Conservation (phyloP, 2,888 invertebrate species). For the Clunio marinus region DNA sequence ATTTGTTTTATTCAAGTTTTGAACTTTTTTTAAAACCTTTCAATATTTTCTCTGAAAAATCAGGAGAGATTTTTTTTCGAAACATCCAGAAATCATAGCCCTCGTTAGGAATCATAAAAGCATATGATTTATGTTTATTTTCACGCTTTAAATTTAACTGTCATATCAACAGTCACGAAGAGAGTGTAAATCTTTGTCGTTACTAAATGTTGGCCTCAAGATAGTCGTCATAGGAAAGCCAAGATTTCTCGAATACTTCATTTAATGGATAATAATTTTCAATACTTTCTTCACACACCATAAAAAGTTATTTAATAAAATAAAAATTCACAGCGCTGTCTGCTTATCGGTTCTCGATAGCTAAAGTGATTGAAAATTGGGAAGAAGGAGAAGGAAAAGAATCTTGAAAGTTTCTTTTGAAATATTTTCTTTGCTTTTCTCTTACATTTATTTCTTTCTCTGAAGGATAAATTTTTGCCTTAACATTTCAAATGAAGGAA, state of each 20-base stretch:
- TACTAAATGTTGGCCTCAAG: not conserved
- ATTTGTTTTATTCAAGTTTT: too few relatives aligned
- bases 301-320: slow-evolving; percentile 34
- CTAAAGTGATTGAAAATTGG: too few relatives aligned
- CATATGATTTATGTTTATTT: slow-evolving; percentile 36
- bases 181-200: not conserved
- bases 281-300: slow-evolving; percentile 38
- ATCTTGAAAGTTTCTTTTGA: too few relatives aligned
- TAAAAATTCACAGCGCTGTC: slow-evolving; percentile 1
- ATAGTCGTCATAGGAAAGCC: not conserved
- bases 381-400: too few relatives aligned
- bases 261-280: slow-evolving; percentile 38
- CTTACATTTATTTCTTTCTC: too few relatives aligned
- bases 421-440: too few relatives aligned
- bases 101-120: slow-evolving; percentile 18
- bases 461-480: too few relatives aligned
- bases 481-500: too few relatives aligned
- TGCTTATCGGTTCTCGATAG: not conserved
- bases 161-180: not conserved
- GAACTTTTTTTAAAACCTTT: too few relatives aligned
- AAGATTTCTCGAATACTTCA: not conserved
- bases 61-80: too few relatives aligned
- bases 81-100: not conserved
- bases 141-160: slow-evolving; percentile 30
- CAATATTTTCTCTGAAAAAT: too few relatives aligned